These are phyloP conservation scores for Sesia apiformis DNA, from an alignment of 2,888 invertebrate genomes.

Conservation along the genomic window DNA sequence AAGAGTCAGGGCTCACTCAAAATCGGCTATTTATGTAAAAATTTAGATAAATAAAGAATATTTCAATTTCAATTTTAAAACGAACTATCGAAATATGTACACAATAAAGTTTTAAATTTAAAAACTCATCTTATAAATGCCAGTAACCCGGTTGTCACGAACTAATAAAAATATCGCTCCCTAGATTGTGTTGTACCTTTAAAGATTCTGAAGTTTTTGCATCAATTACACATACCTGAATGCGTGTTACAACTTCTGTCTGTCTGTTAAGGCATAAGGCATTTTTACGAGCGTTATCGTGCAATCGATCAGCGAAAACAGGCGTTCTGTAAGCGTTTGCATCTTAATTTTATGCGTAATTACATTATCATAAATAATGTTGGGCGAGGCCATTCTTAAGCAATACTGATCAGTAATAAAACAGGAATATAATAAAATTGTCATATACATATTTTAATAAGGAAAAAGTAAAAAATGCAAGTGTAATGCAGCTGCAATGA, in stretches of 20 bases:
- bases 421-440: no score
- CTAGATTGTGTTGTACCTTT: background rate
- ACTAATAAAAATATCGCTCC: background rate
- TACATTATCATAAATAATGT: background rate
- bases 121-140: background rate
- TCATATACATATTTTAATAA: no score
- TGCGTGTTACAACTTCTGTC: slow-evolving; percentile 13
- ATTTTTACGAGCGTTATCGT: slow-evolving; percentile 20
- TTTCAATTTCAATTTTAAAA: no score
- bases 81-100: no score
- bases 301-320: background rate
- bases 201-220: slow-evolving; percentile 26
- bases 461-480: no score
- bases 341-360: background rate
- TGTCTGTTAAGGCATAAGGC: slow-evolving; percentile 17
- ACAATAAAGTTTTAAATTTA: no score
- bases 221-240: slow-evolving; percentile 36
- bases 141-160: background rate
- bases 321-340: background rate
- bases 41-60: no score
- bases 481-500: no score
- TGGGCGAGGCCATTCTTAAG: background rate
- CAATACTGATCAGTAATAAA: background rate
- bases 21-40: no score
- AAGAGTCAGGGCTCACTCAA: no score